Base-by-base conservation (phyloP, 1,140 invertebrate species). In the Drepana arcuata region DNA sequence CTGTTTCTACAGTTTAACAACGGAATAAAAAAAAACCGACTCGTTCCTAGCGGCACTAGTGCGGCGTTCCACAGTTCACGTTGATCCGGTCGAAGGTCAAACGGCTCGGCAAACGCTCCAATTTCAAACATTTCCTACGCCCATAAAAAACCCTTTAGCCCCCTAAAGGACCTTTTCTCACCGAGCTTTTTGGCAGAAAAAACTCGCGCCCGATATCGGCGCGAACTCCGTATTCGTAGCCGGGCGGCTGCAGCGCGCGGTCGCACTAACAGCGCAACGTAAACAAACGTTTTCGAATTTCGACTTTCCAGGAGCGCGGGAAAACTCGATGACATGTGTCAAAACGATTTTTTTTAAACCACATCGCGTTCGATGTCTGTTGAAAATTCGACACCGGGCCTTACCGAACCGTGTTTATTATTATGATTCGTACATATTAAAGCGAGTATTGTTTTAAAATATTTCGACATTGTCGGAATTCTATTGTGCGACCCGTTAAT, bases 181-280 rank as follows among this genome's bases (percentile, higher is more conserved):
- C 39, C 4, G 38, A 48, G 70, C 68, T 80, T 78, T 80, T 81
- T 74, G 69, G 68, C 67, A 48, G 55, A 74, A 77, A 74, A 75
- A 77, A 60, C 30, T 41, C 34, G 38, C 34, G 38, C 29, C 34
- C 41, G 54, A 57, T 40, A 48, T 46, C 45, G 49, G 42, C 21
- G 25, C 18, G 2, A 43, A 52, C 34, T 33, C 42, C 46, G 60
- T 74, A 81, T 74, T 81, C 71, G 65, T 65, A 37, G 65, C 63
- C 62, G 34, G 46, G 57, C 70, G 65, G 66, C 63, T 72, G 77
- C 46, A 55, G 49, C 57, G 72, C 40, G 51, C 70, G 66, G 71
- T 72, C 75, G 73, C 55, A 26, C 41, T 42, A 41, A 34, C 24
- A 51, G 33, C 33, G 39, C 27, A 45, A 56, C 36, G 48, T 46